These are phyloP conservation scores for Ochotona princeps DNA, from an alignment of 2,113 vertebrate species.

Conservation along the genomic window DNA sequence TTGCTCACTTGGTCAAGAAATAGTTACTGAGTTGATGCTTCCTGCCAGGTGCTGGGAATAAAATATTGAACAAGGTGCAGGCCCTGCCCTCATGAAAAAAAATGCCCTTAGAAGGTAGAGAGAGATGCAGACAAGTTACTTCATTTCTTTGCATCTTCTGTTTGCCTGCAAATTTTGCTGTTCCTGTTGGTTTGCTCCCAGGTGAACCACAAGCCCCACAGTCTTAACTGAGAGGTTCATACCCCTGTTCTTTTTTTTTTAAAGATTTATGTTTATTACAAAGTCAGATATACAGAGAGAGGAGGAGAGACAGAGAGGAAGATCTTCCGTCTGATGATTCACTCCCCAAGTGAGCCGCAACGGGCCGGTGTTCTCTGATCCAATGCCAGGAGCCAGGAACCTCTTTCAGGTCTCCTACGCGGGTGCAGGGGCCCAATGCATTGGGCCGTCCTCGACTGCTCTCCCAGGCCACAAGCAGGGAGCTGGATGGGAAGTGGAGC, in stretches of 20 bases:
- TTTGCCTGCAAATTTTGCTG: background rate
- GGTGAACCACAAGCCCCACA: background rate
- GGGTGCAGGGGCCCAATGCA: too few species aligned
- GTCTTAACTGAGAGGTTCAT: background rate
- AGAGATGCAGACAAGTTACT: background rate
- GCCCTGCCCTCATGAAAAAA: background rate
- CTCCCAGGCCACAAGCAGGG: too few species aligned
- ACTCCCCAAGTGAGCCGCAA: too few species aligned
- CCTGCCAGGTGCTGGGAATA: background rate
- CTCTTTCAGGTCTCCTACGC: too few species aligned
- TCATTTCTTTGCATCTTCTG: background rate
- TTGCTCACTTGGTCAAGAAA: background rate
- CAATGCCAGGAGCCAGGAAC: too few species aligned
- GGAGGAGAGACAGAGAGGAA: too few species aligned
- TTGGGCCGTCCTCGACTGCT: too few species aligned
- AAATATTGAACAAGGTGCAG: background rate
- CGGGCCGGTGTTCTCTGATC: too few species aligned
- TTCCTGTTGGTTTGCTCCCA: background rate
- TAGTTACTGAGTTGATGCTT: background rate
- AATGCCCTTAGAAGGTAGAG: background rate
- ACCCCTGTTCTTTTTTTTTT: rapidly evolving
- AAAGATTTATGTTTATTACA: too few species aligned
- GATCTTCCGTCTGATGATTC: too few species aligned
- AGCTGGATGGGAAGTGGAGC: too few species aligned
- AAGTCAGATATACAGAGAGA: too few species aligned